Conservation (phyloP, 2,797 vertebrate genomes). For the Spatula clypeata region DNA sequence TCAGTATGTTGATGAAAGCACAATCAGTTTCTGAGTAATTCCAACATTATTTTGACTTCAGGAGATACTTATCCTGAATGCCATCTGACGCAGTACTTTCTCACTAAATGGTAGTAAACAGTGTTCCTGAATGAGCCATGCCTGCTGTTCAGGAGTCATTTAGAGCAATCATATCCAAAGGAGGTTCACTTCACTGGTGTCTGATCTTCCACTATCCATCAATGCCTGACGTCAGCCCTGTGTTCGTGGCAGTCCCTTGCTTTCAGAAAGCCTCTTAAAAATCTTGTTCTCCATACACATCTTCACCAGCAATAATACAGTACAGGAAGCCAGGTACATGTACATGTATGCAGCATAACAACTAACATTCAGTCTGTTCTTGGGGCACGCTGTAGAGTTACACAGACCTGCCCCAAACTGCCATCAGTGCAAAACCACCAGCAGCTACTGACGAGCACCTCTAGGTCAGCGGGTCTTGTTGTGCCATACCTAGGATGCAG, state of each 20-base stretch:
- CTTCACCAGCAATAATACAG: background rate
- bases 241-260: background rate
- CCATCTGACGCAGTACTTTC: background rate
- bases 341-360: background rate
- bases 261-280: background rate
- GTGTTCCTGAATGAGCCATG: background rate
- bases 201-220: background rate
- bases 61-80: conserved; percentile 43
- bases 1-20: conserved; percentile 16
- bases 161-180: background rate
- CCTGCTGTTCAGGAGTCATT: conserved; percentile 21
- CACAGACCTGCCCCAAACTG: background rate
- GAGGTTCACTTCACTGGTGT: background rate
- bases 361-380: background rate
- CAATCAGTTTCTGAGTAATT: conserved; percentile 29
- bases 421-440: background rate
- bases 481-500: background rate
- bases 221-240: background rate
- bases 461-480: background rate
- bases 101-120: conserved; percentile 13
- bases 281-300: background rate
- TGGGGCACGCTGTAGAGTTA: background rate
- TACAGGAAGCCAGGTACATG: background rate
- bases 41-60: conserved; percentile 50
- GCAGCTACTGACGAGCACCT: background rate